Conservation (phyloP, 2,113 vertebrate genomes). For the Felis catus region DNA sequence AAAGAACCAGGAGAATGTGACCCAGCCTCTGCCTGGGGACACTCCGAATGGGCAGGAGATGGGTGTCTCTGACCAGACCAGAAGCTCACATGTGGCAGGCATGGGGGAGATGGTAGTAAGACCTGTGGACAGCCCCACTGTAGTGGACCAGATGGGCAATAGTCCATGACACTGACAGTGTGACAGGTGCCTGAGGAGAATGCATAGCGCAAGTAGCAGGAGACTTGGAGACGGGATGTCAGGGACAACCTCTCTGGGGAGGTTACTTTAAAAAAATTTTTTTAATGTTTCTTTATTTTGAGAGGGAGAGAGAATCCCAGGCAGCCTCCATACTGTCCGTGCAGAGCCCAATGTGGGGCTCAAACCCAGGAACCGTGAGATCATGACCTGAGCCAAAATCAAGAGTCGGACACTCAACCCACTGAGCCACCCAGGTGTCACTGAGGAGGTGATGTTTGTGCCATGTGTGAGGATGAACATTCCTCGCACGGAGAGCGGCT, state of each 20-base stretch:
- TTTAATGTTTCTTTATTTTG: too few relatives aligned
- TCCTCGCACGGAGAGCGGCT: neutral
- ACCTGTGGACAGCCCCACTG: neutral
- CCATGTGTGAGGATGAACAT: neutral
- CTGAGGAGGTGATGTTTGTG: neutral
- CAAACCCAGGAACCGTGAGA: too few relatives aligned
- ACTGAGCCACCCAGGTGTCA: neutral
- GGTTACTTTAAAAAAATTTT: neutral
- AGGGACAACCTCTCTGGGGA: neutral
- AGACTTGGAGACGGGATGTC: neutral
- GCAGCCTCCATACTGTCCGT: too few relatives aligned
- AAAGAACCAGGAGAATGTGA: neutral
- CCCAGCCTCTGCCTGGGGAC: neutral
- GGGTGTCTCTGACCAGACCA: neutral
- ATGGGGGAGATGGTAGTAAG: neutral
- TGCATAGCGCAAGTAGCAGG: neutral
- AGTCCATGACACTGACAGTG: rapidly evolving
- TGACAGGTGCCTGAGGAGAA: neutral
- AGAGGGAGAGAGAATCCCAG: too few relatives aligned
- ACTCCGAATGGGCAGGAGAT: neutral
- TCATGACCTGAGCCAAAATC: too few relatives aligned
- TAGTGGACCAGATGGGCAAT: neutral
- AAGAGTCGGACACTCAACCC: too few relatives aligned
- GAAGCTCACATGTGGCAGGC: rapidly evolving
- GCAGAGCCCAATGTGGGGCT: too few relatives aligned